These are phyloP conservation scores for Caenorhabditis auriculariae DNA, from an alignment of 2,888 invertebrate genomes.

Conservation along the genomic window DNA sequence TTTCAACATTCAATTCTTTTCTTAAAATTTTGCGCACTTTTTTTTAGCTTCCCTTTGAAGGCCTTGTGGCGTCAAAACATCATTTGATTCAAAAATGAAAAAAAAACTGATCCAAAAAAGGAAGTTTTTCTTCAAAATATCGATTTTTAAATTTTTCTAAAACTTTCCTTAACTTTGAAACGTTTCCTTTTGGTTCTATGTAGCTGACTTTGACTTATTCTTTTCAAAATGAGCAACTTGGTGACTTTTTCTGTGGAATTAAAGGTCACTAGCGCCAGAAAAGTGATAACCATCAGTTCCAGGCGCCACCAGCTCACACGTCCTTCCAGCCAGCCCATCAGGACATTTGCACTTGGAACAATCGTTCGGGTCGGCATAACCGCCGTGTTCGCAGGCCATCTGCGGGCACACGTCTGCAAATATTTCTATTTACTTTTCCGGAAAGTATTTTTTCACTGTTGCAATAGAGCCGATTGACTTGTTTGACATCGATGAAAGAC, in stretches of 20 bases:
- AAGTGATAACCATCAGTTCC: conserved; percentile 14
- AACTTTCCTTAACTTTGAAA: too few relatives aligned
- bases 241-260: not conserved
- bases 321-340: conserved; percentile 33
- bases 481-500: conserved; percentile 59
- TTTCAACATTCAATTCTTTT: too few relatives aligned
- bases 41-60: too few relatives aligned
- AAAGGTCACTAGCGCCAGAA: not conserved
- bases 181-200: too few relatives aligned
- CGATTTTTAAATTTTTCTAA: too few relatives aligned
- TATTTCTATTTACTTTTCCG: not conserved
- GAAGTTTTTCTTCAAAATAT: too few relatives aligned
- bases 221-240: too few relatives aligned
- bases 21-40: too few relatives aligned
- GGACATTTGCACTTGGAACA: conserved; percentile 56
- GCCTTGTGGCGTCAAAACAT: too few relatives aligned
- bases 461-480: conserved; percentile 57
- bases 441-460: conserved; percentile 25
- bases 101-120: too few relatives aligned
- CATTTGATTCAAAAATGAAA: too few relatives aligned
- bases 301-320: conserved; percentile 23
- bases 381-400: conserved; percentile 45
- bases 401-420: conserved; percentile 45
- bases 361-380: conserved; percentile 57
- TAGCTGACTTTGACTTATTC: too few relatives aligned